phyloP scores from a whole-genome alignment of 2,797 vertebrate genomes.

The Gadopsis bispinosus region DNA sequence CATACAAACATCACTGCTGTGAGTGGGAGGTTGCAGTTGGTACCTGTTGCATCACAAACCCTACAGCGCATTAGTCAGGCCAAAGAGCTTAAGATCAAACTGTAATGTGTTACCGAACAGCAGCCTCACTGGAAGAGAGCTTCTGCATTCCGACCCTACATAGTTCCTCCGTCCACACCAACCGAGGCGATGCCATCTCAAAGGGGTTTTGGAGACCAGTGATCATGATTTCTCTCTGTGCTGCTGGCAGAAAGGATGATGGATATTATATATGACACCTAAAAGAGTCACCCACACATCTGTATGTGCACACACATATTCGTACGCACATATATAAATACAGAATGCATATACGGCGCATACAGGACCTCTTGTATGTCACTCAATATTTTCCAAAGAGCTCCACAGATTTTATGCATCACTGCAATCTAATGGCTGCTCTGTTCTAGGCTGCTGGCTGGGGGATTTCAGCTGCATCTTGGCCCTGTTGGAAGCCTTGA shows the following conservation, averaged over 20 bases:
- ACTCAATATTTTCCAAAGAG: conserved; percentile 58
- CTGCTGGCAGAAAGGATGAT: conserved; percentile 57
- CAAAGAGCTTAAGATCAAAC: conserved; percentile 73
- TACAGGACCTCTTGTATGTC: conserved; percentile 48
- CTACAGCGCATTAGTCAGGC: conserved; percentile 53
- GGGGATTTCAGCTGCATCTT: conserved; percentile 57
- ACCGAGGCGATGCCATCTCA: conserved; percentile 55
- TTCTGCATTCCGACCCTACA: conserved; percentile 52
- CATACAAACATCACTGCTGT: conserved; percentile 55
- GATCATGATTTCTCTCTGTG: conserved; percentile 71
- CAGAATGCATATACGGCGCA: conserved; percentile 37
- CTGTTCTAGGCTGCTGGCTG: conserved; percentile 49
- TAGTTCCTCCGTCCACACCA: conserved; percentile 49
- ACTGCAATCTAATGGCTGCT: conserved; percentile 65
- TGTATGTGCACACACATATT: conserved; percentile 25
- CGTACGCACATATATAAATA: conserved; percentile 21
- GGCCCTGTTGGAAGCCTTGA: conserved; percentile 59
- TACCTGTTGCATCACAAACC: conserved; percentile 74
- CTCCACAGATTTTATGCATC: conserved; percentile 63
- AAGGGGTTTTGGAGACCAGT: conserved; percentile 60
- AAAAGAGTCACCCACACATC: conserved; percentile 60
- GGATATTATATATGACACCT: conserved; percentile 68
- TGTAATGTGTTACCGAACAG: conserved; percentile 53
- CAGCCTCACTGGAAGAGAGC: conserved; percentile 48
- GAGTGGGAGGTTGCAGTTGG: conserved; percentile 60